A percentile compares a stretch with the other conserved stretches of the same genome.
These are phyloP conservation scores for Ochlodes sylvanus DNA, from an alignment of 2,888 invertebrate genomes.

Conservation along the genomic window DNA sequence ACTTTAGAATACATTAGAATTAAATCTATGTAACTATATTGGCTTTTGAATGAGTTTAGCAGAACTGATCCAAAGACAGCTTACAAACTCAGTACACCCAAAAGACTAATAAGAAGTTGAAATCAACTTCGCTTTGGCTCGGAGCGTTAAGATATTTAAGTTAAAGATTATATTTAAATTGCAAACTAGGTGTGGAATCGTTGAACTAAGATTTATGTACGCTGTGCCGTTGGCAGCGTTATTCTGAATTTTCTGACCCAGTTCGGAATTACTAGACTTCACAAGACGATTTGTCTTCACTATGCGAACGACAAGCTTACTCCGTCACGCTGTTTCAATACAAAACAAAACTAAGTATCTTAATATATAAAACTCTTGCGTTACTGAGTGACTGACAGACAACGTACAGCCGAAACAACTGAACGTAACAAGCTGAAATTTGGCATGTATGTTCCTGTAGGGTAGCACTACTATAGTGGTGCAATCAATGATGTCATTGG, in stretches of 20 bases:
- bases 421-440: no score
- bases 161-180: constrained; percentile 4
- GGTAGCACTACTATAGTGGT: no score
- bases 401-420: no score
- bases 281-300: background rate
- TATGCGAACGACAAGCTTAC: background rate
- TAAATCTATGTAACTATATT: background rate
- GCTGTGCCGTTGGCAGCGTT: background rate
- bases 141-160: constrained; percentile 1
- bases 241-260: background rate
- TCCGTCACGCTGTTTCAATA: no score
- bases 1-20: background rate
- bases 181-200: background rate
- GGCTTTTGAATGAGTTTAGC: background rate
- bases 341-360: no score
- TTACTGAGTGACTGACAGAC: no score
- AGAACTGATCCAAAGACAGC: background rate
- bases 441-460: no score
- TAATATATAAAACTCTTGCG: no score
- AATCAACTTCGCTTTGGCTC: background rate
- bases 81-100: background rate
- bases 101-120: background rate
- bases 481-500: no score
- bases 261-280: background rate
- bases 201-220: background rate